These are phyloP conservation scores for Fregetta grallaria DNA, from an alignment of 2,113 vertebrate species.

Conservation along the genomic window DNA sequence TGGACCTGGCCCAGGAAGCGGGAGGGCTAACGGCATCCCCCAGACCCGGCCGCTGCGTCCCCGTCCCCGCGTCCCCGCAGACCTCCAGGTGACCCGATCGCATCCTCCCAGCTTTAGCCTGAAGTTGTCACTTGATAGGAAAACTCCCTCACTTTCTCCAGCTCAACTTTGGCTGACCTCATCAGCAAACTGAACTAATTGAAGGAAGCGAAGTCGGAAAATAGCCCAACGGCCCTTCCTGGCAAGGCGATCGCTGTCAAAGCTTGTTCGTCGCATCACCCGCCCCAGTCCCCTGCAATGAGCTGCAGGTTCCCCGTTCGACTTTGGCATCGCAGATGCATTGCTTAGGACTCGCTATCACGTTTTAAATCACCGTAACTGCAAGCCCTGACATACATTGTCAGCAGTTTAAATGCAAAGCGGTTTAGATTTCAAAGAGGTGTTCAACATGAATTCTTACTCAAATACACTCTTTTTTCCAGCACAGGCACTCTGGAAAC, in stretches of 20 bases:
- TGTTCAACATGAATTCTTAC: fast-evolving
- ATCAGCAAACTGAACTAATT: background rate
- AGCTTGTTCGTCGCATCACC: background rate
- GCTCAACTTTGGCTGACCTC: background rate
- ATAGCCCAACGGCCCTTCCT: background rate
- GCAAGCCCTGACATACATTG: background rate
- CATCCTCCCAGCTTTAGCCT: background rate
- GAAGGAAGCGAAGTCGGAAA: background rate
- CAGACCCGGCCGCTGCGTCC: fast-evolving
- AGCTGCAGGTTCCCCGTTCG: background rate
- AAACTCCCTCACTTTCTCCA: background rate
- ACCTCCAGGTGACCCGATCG: fast-evolving
- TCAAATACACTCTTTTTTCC: background rate
- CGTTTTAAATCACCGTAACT: background rate
- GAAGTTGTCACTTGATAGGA: background rate
- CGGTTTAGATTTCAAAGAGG: background rate
- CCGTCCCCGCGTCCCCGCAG: fast-evolving
- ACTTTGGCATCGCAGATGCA: background rate
- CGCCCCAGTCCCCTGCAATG: fast-evolving
- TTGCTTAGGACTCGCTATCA: background rate
- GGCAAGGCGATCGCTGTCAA: background rate
- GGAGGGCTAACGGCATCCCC: background rate
- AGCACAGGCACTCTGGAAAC: background rate
- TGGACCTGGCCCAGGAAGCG: background rate
- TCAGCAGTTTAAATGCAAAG: background rate